Conservation (phyloP, 2,113 vertebrate genomes). For the Rhinichthys klamathensis region DNA sequence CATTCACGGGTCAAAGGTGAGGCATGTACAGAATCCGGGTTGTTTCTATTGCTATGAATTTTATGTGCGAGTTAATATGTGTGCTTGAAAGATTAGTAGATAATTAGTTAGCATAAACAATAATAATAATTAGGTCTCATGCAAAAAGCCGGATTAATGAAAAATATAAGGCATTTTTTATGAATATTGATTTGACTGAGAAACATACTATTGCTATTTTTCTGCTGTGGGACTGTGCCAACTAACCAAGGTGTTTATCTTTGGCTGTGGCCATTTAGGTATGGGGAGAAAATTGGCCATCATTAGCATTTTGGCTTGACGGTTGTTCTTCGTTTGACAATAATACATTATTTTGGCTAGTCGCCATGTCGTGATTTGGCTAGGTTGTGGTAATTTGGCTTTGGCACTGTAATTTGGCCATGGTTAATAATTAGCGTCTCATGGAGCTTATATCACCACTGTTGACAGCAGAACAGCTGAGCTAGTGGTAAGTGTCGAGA, state of each 20-base stretch:
- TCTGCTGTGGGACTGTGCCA: constrained; percentile 7
- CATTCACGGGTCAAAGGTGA: constrained; percentile 6
- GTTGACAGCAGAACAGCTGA: constrained; percentile 58
- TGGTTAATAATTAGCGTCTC: constrained; percentile 60
- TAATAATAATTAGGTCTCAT: neutral
- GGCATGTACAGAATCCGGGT: neutral
- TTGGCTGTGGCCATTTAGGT: neutral
- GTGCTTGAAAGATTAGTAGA: constrained; percentile 17
- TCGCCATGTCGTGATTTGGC: constrained; percentile 24
- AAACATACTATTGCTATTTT: neutral
- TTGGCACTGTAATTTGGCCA: constrained; percentile 4
- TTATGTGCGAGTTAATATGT: constrained; percentile 27
- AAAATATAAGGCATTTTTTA: neutral
- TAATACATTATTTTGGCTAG: constrained; percentile 44
- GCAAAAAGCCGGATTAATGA: neutral
- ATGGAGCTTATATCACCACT: constrained; percentile 55
- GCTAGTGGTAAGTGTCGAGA: constrained; percentile 25
- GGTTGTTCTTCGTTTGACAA: constrained; percentile 1
- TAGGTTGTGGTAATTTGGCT: constrained; percentile 47
- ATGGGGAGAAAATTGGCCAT: neutral
- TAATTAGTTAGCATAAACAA: neutral
- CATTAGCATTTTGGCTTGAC: constrained; percentile 14
- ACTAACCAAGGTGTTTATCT: constrained; percentile 26
- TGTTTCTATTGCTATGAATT: neutral
- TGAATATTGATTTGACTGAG: neutral